phyloP scores from a whole-genome alignment of 1,140 invertebrate genomes.

The Coenobita brevimanus region DNA sequence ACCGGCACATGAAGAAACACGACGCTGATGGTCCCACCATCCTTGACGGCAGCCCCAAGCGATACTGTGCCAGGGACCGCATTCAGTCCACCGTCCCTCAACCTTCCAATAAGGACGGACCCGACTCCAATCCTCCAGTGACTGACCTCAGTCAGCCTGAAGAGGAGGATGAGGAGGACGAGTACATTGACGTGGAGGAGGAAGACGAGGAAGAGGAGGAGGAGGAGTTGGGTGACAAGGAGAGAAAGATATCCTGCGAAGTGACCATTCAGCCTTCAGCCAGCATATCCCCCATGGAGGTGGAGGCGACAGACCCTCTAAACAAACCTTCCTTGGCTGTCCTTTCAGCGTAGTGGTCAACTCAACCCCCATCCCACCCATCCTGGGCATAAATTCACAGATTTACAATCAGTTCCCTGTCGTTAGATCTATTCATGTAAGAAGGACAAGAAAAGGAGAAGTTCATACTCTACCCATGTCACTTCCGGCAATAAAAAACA shows the following conservation, averaged over 20 bases:
- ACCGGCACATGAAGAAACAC: constrained; percentile 96
- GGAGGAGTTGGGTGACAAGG: constrained; percentile 59
- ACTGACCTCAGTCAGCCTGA: constrained; percentile 5
- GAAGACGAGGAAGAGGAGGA: constrained; percentile 64
- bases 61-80: constrained; percentile 41
- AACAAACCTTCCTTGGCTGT: constrained; percentile 30
- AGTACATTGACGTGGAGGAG: constrained; percentile 68
- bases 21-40: constrained; percentile 77
- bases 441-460: too few species aligned
- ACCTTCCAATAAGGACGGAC: constrained; percentile 5
- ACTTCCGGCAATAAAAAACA: too few species aligned
- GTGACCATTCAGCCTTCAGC: constrained; percentile 64
- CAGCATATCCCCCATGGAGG: constrained; percentile 51
- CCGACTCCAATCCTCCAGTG: neutral
- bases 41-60: constrained; percentile 71
- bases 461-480: too few species aligned
- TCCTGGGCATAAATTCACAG: too few species aligned
- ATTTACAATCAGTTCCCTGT: too few species aligned
- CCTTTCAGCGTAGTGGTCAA: constrained; percentile 20
- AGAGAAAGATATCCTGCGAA: constrained; percentile 64
- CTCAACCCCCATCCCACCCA: neutral
- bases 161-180: constrained; percentile 69
- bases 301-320: constrained; percentile 8
- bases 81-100: neutral
- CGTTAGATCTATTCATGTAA: too few species aligned